Evolutionary conservation across 2,113 vertebrate species (phyloP).

Genomic region (Uropsilus gracilis): DNA sequence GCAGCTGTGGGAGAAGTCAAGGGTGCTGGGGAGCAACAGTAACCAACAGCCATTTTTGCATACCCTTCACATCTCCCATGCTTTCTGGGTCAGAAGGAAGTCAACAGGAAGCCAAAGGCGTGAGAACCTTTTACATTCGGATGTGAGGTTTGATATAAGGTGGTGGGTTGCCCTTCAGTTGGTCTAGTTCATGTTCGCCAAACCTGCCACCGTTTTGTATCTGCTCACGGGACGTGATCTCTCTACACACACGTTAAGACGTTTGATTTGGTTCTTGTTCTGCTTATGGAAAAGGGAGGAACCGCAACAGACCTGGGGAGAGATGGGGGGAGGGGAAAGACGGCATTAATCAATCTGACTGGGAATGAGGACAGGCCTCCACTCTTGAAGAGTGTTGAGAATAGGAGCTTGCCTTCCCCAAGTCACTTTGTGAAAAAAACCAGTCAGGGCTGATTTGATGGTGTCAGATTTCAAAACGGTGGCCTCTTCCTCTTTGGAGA

Average conservation of each 20-base stretch:
- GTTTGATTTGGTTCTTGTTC: slow-evolving; percentile 86
- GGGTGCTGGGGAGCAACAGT: slow-evolving; percentile 62
- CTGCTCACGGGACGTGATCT: slow-evolving; percentile 77
- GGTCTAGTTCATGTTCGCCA: slow-evolving; percentile 68
- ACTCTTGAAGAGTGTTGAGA: not conserved
- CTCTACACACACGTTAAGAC: slow-evolving; percentile 78
- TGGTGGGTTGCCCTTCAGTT: slow-evolving; percentile 74
- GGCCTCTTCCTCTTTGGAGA: not conserved
- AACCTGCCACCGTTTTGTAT: slow-evolving; percentile 80
- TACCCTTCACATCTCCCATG: slow-evolving; percentile 82
- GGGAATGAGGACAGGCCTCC: not conserved
- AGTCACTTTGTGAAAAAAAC: not conserved
- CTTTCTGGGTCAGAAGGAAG: slow-evolving; percentile 84
- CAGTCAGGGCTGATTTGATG: not conserved
- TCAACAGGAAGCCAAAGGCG: slow-evolving; percentile 86
- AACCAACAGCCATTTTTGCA: slow-evolving; percentile 80
- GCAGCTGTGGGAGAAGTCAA: not conserved
- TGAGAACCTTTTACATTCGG: slow-evolving; percentile 82
- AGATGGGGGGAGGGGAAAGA: slow-evolving; percentile 84
- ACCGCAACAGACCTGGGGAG: slow-evolving; percentile 85
- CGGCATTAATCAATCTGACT: slow-evolving; percentile 70
- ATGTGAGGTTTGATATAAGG: slow-evolving; percentile 81
- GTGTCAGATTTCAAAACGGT: not conserved
- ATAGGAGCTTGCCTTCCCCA: not conserved
- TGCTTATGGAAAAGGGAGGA: slow-evolving; percentile 89